Base-by-base conservation (phyloP, 2,113 vertebrate genomes). In the Triplophysa siluroides region DNA sequence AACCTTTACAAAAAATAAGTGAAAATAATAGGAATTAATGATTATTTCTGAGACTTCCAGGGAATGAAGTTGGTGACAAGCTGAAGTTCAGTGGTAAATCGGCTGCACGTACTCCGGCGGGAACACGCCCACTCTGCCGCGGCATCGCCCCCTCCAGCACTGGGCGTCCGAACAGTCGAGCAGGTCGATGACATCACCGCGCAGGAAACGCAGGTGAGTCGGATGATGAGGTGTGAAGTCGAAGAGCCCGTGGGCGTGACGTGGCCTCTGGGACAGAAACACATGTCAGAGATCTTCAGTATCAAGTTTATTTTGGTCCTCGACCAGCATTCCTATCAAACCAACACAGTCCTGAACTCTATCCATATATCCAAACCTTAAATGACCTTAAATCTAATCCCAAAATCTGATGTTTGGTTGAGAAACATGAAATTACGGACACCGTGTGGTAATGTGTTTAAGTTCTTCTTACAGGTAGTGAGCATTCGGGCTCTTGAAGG, bases 101-200 rank as follows among this genome's bases (percentile, higher is more conserved):
- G 94, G 94, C 74, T 95, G 94, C 67, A 97, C 95, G 0, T 95
- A 95, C 85, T 93, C 96, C 0, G 93, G 91, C 0, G 96, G 96
- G 83, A 99, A 98, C 84, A 93, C 88, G 76, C 96, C 96, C 0
- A 93, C 71, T 0, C 89, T 92, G 43, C 94, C 94, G 0, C 89
- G 92, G 66, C 94, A 91, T 45, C 90, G 92, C 33, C 97, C 97
- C 80, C 86, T 93, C 96, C 96, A 98, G 92, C 95, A 96, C 85
- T 88, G 82, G 0, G 95, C 90, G 45, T 98, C 92, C 0, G 93
- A 93, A 85, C 88, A 93, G 85, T 94, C 96, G 77, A 98, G 87
- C 41, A 98, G 92, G 84, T 97, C 95, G 0, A 98, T 94, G 91
- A 97, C 89, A 56, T 98, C 97, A 0, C 97, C 96, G 0, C 92